Base-by-base conservation (phyloP, 2,797 vertebrate species). In the Limnodromus scolopaceus region DNA sequence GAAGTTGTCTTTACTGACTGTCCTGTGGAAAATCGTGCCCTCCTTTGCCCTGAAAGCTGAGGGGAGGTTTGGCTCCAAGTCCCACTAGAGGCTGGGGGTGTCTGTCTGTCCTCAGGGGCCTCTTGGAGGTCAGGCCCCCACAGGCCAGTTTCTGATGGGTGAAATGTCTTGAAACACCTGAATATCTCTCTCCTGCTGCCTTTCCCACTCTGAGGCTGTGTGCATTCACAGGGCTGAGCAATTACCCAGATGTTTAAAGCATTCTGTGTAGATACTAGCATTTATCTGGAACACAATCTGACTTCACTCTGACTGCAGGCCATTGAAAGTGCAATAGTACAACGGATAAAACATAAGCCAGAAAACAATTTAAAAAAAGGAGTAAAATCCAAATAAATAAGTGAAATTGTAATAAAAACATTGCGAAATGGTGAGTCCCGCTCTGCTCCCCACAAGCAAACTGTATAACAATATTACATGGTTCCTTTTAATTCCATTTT, bases 401-500 rank as follows among this genome's bases (percentile, higher is more conserved):
- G 25, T 18, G 66, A 68, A 30, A 32, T 10, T 36, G 34, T 64
- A 68, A 54, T 76, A 72, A 91, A 74, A 13, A 0, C 19, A 24
- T n/a, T 16, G 10, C 3, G 2, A 68, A 65, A 38, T 38, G 36
- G 55, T 46, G 38, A 32, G 30, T 77, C 60, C 76, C 38, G 30
- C 53, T 54, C 53, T 0, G 5, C 25, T 93, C 54, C 45, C 46
- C 60, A 27, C 49, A 58, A 55, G 70, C 48, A 64, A 82, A 63
- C 27, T 18, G 25, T 25, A 4, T 66, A 54, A 72, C 41, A 30
- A 20, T 60, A 48, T 79, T 75, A 69, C 53, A 15, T 53, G 58
- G 23, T 9, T 87, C 48, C 41, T 75, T 64, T 82, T 74, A 89
- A 93, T 93, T 84, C 61, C 8, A 17, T 81, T 92, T 77, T 49